phyloP scores from a whole-genome alignment of 2,797 vertebrate genomes.

The Megaceryle alcyon region DNA sequence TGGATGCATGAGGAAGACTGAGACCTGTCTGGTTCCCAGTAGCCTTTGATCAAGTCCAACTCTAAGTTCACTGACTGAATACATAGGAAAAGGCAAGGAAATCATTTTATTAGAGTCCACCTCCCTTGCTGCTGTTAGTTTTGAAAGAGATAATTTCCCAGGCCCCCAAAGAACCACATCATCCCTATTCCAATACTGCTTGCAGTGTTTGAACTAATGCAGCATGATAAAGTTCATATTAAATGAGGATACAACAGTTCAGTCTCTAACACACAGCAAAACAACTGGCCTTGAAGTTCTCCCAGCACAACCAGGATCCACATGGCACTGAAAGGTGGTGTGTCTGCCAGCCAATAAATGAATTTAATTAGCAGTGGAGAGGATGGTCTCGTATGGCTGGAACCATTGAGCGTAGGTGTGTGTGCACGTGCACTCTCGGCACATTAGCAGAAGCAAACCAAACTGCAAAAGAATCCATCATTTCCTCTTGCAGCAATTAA shows the following conservation, averaged over 20 bases:
- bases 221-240: neutral
- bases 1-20: neutral
- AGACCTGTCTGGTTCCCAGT: neutral
- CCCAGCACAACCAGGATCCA: conserved; percentile 20
- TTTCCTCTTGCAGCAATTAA: neutral
- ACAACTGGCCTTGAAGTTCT: conserved; percentile 21
- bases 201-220: neutral
- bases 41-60: neutral
- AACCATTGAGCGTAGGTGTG: conserved; percentile 12
- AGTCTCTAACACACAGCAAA: neutral
- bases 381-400: conserved; percentile 20
- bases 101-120: neutral
- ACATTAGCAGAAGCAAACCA: conserved; percentile 2
- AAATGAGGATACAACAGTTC: neutral
- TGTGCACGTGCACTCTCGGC: neutral
- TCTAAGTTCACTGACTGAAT: neutral
- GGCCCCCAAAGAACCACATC: neutral
- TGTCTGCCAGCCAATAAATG: conserved; percentile 49
- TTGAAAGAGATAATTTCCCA: neutral
- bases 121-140: neutral
- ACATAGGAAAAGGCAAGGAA: neutral
- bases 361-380: conserved; percentile 58
- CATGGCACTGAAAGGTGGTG: conserved; percentile 1
- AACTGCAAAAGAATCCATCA: neutral
- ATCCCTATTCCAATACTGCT: neutral